phyloP scores from a whole-genome alignment of 1,140 invertebrate genomes.

The Carposina sasakii region DNA sequence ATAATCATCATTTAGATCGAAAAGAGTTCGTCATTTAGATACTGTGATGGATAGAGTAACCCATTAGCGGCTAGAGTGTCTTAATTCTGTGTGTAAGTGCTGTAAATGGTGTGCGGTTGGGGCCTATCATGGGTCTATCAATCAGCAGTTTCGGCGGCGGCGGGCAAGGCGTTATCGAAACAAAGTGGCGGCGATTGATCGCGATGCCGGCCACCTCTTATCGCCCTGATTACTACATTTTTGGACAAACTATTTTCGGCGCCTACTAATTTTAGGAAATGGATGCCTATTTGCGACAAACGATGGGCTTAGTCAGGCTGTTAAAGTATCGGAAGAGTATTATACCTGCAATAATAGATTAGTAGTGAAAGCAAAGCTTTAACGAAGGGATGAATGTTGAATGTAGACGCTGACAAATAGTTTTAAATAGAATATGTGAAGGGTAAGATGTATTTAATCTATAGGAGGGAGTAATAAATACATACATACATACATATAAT shows the following conservation, averaged over 20 bases:
- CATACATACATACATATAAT: too few species aligned
- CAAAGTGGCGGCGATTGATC: conserved; percentile 55
- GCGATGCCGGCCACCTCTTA: conserved; percentile 46
- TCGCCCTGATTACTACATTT: conserved; percentile 43
- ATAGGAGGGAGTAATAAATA: too few species aligned
- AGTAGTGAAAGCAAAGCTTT: too few species aligned
- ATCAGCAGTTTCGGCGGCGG: conserved; percentile 36
- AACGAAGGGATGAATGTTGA: too few species aligned
- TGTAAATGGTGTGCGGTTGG: conserved; percentile 50
- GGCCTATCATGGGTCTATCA: conserved; percentile 60
- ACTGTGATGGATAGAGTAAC: conserved; percentile 55
- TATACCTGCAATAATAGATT: too few species aligned
- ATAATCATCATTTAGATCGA: conserved; percentile 54
- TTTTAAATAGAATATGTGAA: too few species aligned
- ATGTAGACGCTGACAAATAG: too few species aligned
- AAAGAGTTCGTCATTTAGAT: conserved; percentile 33
- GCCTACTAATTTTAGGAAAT: too few species aligned
- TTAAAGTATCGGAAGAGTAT: too few species aligned
- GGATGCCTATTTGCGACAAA: too few species aligned
- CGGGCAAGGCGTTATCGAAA: conserved; percentile 43
- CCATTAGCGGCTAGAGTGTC: conserved; percentile 54
- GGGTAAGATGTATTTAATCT: too few species aligned
- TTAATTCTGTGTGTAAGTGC: conserved; percentile 40
- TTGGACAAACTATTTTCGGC: conserved; percentile 20
- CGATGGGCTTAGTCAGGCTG: too few species aligned